Evolutionary conservation across 2,797 vertebrate genomes (phyloP), one percentile per base, ranked within the genome.

Genomic region (Ptychobarbus kaznakovi): DNA sequence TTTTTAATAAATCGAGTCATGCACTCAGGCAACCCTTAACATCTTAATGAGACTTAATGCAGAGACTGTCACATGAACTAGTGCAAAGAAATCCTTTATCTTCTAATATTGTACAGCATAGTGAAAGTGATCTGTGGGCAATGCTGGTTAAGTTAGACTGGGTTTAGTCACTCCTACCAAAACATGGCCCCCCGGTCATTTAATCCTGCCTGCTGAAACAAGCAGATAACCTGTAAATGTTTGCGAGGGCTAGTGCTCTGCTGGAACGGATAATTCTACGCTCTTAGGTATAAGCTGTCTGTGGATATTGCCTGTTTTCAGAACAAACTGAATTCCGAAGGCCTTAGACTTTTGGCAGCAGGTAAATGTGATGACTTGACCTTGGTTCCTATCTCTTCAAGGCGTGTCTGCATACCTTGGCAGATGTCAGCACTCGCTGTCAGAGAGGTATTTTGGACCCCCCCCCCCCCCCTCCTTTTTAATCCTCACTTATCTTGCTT

Each of bases 391-490:
- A 18, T 93, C 91, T 92, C 92, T 88, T 89, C 81, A 90, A 92
- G 93, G 93, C 92, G 92, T 90, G 92, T 94, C 93, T 92, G 89
- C 93, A 91, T 92, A 91, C 91, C 88, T 93, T 90, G 92, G 87
- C 93, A 92, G 92, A 92, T 94, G 94, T 95, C 93, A 94, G 92
- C 93, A 87, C 92, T 92, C 88, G 77, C 89, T 90, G 91, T 93
- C 94, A 92, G 70, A 89, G 90, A 93, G 89, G 91, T 88, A 91
- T 93, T 92, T 86, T 81, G 18, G 70, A 88, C 76, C 44, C 42
- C 68, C 74, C 76, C 44, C 42, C 68, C 74, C 72, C 83, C 53
- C 49, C 28, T 69, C n/a, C 20, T 49, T 65, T 32, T 38, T 20
- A 49, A 16, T 73, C 42, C 28, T 40, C 28, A 22, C n/a, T 65